Conservation (phyloP, 2,797 vertebrate species). For the Catostomus latipinnis region DNA sequence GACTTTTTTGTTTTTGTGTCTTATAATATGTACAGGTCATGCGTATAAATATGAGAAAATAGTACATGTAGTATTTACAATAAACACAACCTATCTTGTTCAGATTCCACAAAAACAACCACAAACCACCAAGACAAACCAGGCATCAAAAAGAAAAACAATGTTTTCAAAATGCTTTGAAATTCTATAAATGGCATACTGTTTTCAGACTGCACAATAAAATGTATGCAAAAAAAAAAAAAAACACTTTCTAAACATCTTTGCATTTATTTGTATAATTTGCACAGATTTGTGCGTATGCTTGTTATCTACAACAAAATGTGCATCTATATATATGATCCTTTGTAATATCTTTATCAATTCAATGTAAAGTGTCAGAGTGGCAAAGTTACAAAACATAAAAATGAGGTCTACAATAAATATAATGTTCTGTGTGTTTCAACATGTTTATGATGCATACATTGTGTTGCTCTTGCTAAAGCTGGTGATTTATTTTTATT, state of each 20-base stretch:
- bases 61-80: conserved; percentile 25
- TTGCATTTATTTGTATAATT: not conserved
- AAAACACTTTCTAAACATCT: not conserved
- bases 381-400: conserved; percentile 19
- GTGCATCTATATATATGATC: not conserved
- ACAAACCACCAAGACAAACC: conserved; percentile 27
- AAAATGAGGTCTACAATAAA: conserved; percentile 26
- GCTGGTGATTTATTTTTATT: not conserved
- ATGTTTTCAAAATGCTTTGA: conserved; percentile 1
- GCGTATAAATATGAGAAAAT: conserved; percentile 42
- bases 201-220: not conserved
- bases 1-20: not conserved
- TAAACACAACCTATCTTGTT: not conserved
- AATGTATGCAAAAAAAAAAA: not conserved
- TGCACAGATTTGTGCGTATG: not conserved
- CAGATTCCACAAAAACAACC: conserved; percentile 7
- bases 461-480: no score
- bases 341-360: not conserved
- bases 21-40: conserved; percentile 34
- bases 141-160: conserved; percentile 22
- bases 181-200: not conserved
- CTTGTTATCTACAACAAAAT: conserved; percentile 32
- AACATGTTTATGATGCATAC: not conserved
- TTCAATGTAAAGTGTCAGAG: conserved; percentile 1
- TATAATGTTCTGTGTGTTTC: conserved; percentile 9